A percentile compares a stretch with the other conserved stretches of the same genome.
phyloP scores from a whole-genome alignment of 2,797 vertebrate genomes.

The Enteromius afrohamiltoni region DNA sequence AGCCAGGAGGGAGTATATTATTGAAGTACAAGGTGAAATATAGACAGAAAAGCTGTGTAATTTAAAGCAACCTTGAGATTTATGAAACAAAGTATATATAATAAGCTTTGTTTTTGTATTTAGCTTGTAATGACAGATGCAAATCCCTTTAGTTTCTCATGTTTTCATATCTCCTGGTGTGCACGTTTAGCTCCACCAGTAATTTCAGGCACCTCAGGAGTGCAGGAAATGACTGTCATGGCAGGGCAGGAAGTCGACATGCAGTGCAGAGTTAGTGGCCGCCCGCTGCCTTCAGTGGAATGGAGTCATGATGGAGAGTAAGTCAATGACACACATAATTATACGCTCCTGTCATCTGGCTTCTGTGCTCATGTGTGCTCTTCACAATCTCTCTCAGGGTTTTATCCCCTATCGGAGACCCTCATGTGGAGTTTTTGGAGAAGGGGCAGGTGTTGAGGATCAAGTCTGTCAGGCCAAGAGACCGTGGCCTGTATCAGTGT shows the following conservation, averaged over 20 bases:
- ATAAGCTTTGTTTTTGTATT: background rate
- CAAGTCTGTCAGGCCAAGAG: constrained; percentile 75
- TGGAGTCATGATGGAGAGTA: constrained; percentile 90
- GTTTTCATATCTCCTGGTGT: background rate
- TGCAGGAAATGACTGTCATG: constrained; percentile 79
- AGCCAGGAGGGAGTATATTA: constrained; percentile 73
- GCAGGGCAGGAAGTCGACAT: constrained; percentile 80
- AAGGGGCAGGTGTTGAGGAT: constrained; percentile 81
- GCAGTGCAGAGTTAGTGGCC: constrained; percentile 79
- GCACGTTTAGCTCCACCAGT: constrained; percentile 79
- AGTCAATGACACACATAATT: constrained; percentile 60
- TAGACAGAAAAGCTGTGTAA: constrained; percentile 24
- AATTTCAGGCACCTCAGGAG: constrained; percentile 76
- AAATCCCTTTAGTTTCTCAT: background rate
- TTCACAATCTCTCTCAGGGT: constrained; percentile 69
- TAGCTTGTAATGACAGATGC: background rate
- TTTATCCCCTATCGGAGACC: constrained; percentile 75
- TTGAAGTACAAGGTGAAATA: constrained; percentile 85
- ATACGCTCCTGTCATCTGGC: background rate
- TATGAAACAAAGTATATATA: constrained; percentile 12
- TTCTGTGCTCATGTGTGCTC: background rate
- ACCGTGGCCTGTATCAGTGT: constrained; percentile 87
- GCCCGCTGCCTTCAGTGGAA: constrained; percentile 81
- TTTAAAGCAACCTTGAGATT: constrained; percentile 6
- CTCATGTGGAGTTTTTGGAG: constrained; percentile 79